A percentile compares a stretch with the other conserved stretches of the same genome.
phyloP scores from a whole-genome alignment of 1,140 invertebrate genomes.

The Drosophila paulistorum region DNA sequence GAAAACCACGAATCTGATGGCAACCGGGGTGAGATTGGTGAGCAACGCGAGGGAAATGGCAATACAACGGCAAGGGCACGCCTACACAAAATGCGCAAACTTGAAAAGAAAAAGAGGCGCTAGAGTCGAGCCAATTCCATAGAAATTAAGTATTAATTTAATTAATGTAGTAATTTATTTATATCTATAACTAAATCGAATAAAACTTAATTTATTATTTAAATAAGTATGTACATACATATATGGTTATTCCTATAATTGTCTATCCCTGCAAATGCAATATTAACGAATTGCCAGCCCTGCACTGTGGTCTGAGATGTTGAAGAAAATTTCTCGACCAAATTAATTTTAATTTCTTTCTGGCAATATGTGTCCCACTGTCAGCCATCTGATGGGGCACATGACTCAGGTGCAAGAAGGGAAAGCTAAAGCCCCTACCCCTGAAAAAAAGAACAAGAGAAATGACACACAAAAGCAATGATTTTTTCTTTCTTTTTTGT shows the following conservation, averaged over 20 bases:
- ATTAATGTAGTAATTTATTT: background rate
- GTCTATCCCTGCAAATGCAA: background rate
- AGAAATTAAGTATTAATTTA: background rate
- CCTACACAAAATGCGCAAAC: slow-evolving; percentile 74
- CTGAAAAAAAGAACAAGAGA: background rate
- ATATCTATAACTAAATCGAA: background rate
- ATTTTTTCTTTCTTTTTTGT: slow-evolving; percentile 49
- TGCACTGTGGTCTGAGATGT: background rate
- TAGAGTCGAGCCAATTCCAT: slow-evolving; percentile 31
- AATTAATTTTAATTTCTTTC: background rate
- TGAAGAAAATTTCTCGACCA: background rate
- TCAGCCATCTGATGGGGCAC: slow-evolving; percentile 36
- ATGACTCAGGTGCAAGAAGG: slow-evolving; percentile 60
- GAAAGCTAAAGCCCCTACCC: slow-evolving; percentile 38
- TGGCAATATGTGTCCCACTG: slow-evolving; percentile 31
- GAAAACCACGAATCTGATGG: slow-evolving; percentile 19
- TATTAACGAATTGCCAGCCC: background rate
- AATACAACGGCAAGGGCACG: slow-evolving; percentile 50
- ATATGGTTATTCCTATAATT: background rate
- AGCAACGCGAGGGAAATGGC: slow-evolving; percentile 30
- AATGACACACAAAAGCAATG: slow-evolving; percentile 5
- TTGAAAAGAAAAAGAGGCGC: slow-evolving; percentile 78
- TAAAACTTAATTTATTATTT: slow-evolving; percentile 1
- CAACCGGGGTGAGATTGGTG: slow-evolving; percentile 32
- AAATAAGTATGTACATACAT: background rate